Conservation (phyloP, 2,113 vertebrate genomes). For the Limnothrissa miodon region DNA sequence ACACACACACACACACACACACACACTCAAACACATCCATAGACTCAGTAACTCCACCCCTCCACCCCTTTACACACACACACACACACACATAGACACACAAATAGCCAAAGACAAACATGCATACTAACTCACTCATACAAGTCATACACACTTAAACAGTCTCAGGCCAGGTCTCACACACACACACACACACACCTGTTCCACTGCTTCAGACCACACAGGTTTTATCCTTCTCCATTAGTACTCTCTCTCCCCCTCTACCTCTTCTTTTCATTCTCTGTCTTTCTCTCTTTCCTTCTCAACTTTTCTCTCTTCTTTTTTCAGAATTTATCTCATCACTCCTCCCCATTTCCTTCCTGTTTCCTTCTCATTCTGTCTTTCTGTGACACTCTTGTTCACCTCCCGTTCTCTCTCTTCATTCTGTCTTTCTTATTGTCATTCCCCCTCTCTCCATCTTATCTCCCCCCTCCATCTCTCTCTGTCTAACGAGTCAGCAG, state of each 20-base stretch:
- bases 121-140: background rate
- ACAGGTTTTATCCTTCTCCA: slow-evolving; percentile 25
- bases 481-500: slow-evolving; percentile 44
- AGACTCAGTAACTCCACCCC: background rate
- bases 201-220: background rate
- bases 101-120: background rate
- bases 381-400: too few relatives aligned
- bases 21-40: background rate
- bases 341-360: slow-evolving; percentile 22
- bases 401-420: slow-evolving; percentile 20
- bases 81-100: background rate
- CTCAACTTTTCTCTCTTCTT: slow-evolving; percentile 25
- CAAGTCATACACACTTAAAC: slow-evolving; percentile 13
- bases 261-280: slow-evolving; percentile 26
- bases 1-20: too few relatives aligned
- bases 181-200: background rate
- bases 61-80: background rate
- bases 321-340: slow-evolving; percentile 23
- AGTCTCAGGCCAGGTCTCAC: too few relatives aligned
- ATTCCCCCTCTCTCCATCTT: slow-evolving; percentile 24
- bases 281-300: slow-evolving; percentile 14
- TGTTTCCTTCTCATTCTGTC: slow-evolving; percentile 19
- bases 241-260: slow-evolving; percentile 25
- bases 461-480: slow-evolving; percentile 14
- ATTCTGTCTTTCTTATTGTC: slow-evolving; percentile 21